Percentiles rank a stretch among this genome's conserved stretches.
Evolutionary conservation across 2,113 vertebrate genomes (phyloP).

Genomic region (Bagarius yarrelli): DNA sequence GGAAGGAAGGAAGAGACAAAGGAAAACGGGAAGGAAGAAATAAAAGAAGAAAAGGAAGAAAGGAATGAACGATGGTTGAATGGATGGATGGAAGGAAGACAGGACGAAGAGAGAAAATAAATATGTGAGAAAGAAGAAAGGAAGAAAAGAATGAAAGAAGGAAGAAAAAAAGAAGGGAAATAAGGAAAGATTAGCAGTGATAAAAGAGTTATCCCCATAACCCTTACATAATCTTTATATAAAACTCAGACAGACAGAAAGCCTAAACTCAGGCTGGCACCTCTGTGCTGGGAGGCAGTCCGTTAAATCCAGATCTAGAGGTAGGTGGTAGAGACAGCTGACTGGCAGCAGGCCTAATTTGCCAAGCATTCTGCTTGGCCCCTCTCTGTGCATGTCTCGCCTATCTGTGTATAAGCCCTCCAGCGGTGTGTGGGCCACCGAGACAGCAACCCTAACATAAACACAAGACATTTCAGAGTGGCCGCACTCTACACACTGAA

Average conservation of each 20-base stretch:
- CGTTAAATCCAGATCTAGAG: neutral
- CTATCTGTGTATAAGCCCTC: conserved; percentile 22
- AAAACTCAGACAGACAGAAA: conserved; percentile 30
- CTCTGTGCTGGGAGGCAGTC: conserved; percentile 22
- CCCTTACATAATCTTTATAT: conserved; percentile 37
- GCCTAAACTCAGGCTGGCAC: conserved; percentile 11
- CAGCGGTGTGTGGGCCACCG: conserved; percentile 41
- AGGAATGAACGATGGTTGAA: too few species aligned
- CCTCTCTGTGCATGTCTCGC: conserved; percentile 23
- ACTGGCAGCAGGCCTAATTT: conserved; percentile 44
- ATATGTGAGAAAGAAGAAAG: too few species aligned
- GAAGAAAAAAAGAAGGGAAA: too few species aligned
- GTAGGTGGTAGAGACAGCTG: conserved; percentile 39
- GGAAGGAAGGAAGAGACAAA: too few species aligned
- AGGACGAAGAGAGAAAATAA: too few species aligned
- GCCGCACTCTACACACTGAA: neutral
- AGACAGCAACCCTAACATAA: conserved; percentile 16
- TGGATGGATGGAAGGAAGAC: too few species aligned
- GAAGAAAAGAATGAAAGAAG: too few species aligned
- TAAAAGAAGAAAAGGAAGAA: neutral
- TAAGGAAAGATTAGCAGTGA: neutral
- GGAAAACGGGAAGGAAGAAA: neutral
- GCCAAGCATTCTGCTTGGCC: conserved; percentile 21
- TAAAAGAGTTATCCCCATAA: neutral
- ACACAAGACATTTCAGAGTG: conserved; percentile 14